A percentile compares a stretch with the other conserved stretches of the same genome.
Evolutionary conservation across 2,113 vertebrate species (phyloP).

Genomic region (Vulpes lagopus): DNA sequence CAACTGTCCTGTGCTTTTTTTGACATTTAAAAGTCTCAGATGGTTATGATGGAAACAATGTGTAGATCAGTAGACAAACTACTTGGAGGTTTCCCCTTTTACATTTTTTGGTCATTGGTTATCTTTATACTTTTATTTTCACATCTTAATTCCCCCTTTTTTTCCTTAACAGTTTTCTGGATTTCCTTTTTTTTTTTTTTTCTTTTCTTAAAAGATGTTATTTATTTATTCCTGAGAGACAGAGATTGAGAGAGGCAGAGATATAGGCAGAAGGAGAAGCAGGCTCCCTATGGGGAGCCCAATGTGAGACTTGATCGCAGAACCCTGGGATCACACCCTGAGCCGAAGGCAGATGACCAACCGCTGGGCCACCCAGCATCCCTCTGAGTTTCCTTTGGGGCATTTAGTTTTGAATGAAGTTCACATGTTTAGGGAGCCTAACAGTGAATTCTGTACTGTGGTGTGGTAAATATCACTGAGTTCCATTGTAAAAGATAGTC

Average conservation of each 20-base stretch:
- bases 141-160: background rate
- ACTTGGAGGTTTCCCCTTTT: background rate
- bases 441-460: background rate
- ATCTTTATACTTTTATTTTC: constrained; percentile 1
- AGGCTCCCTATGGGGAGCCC: too few relatives aligned
- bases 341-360: too few relatives aligned
- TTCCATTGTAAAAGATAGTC: constrained; percentile 5
- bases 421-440: background rate
- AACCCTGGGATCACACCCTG: too few relatives aligned
- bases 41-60: background rate
- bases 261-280: too few relatives aligned
- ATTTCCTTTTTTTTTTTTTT: too few relatives aligned
- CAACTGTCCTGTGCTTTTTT: background rate
- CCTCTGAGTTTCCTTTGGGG: background rate
- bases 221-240: too few relatives aligned
- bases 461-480: background rate
- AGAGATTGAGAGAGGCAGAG: too few relatives aligned
- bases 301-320: too few relatives aligned
- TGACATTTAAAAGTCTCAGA: background rate
- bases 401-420: constrained; percentile 37
- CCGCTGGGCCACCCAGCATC: background rate
- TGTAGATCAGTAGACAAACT: background rate
- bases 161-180: background rate
- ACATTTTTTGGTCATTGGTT: background rate
- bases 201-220: too few relatives aligned